Evolutionary conservation across 2,888 invertebrate species (phyloP), one percentile per base, ranked within the genome.

Genomic region (Dicyrtomina minuta): DNA sequence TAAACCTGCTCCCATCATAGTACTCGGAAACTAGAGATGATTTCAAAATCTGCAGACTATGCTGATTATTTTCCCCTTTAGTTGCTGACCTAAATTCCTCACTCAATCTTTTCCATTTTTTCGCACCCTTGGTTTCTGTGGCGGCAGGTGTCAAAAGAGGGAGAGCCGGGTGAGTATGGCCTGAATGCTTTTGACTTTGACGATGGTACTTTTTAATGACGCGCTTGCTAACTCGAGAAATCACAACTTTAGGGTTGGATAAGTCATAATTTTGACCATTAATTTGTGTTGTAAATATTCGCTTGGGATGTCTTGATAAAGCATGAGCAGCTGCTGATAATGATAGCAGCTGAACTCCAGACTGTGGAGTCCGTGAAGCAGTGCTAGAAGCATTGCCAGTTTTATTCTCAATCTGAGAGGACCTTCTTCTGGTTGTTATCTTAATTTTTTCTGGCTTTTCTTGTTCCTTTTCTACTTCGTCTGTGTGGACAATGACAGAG

Each of bases 181-280:
- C n/a, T n/a, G n/a, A n/a, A 33, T 33, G 3, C 33, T 33, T 33
- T 33, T 33, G n/a, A n/a, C 3, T 53, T 4, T 41, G 33, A 12
- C 27, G 51, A 17, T 22, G 6, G 12, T 33, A n/a, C 2, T n/a
- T 13, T 41, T 39, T 62, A 13, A 20, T 2, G n/a, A 51, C 55
- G n/a, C 43, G 55, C 20, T 26, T 53, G 10, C 41, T 20, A 12
- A 58, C 12, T 15, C 58, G 26, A 12, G 26, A 15, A 17, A 58
- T 17, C 39, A 41, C 22, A 41, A 58, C 58, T 58, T 41, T 39
- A 1, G 68, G 68, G 33, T 62, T 68, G 46, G 39, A 12, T 2
- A 68, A 10, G 17, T n/a, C 26, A 44, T 33, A 17, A 4, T 10
- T 15, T 5, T 33, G 41, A 5, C 68, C 61, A n/a, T 43, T 43